Conservation (phyloP, 2,113 vertebrate species). For the Cynocephalus volans region DNA sequence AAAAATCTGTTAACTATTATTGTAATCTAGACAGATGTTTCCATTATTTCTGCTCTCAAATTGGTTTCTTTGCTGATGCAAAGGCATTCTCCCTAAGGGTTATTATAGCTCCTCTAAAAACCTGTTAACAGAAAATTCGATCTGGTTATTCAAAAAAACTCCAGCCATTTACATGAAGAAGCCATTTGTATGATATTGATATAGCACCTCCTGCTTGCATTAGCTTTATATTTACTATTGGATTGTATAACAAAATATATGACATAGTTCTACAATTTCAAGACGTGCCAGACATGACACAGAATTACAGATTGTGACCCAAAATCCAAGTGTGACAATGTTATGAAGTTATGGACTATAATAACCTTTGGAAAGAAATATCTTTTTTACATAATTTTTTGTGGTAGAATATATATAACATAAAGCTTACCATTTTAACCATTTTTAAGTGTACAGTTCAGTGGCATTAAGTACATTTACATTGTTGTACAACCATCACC, state of each 20-base stretch:
- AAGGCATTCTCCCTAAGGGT: neutral
- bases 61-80: neutral
- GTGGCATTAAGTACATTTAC: no score
- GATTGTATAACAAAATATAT: neutral
- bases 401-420: neutral
- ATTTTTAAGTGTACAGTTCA: no score
- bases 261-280: neutral
- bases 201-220: neutral
- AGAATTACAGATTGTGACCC: neutral
- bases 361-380: neutral
- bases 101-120: neutral
- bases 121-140: neutral
- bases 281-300: neutral
- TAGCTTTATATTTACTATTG: neutral
- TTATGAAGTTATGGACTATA: neutral
- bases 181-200: neutral
- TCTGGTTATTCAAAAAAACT: neutral
- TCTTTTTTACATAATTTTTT: neutral
- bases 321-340: neutral
- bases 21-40: neutral
- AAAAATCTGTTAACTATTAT: neutral
- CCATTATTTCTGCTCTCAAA: neutral
- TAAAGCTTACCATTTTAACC: no score
- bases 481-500: no score
- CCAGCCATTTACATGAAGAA: neutral